Evolutionary conservation across 2,113 vertebrate species (phyloP).

Genomic region (Solea solea): DNA sequence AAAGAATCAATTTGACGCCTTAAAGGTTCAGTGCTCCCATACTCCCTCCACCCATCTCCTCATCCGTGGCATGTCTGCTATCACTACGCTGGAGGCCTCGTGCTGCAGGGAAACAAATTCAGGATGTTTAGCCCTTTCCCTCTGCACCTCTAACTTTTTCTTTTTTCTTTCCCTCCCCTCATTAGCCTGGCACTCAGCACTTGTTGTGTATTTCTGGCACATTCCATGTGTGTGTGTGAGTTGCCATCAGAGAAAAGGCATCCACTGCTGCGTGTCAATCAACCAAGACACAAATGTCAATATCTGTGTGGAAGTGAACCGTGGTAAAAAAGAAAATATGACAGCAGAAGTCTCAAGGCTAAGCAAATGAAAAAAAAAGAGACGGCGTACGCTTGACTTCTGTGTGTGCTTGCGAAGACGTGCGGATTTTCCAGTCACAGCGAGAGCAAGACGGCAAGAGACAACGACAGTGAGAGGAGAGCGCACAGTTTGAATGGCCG

Average conservation of each 20-base stretch:
- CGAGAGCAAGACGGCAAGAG: slow-evolving; percentile 6
- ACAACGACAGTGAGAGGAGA: slow-evolving; percentile 22
- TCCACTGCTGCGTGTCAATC: slow-evolving; percentile 56
- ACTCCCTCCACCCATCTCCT: slow-evolving; percentile 9
- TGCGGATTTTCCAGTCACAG: slow-evolving; percentile 28
- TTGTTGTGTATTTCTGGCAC: neutral
- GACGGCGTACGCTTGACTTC: slow-evolving; percentile 16
- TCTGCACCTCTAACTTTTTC: neutral
- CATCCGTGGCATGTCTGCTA: slow-evolving; percentile 32
- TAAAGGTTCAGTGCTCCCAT: slow-evolving; percentile 52
- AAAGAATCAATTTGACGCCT: slow-evolving; percentile 56
- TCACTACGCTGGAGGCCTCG: slow-evolving; percentile 37
- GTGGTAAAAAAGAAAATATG: slow-evolving; percentile 36
- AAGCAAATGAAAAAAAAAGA: slow-evolving; percentile 17
- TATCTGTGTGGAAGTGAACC: slow-evolving; percentile 36
- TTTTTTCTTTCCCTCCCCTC: slow-evolving; percentile 2
- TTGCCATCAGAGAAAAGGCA: slow-evolving; percentile 22
- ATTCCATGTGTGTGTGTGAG: neutral
- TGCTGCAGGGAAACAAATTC: slow-evolving; percentile 42
- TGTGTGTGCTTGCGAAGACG: slow-evolving; percentile 4
- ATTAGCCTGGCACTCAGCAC: slow-evolving; percentile 23
- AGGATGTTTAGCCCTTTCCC: slow-evolving; percentile 11
- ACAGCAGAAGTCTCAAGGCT: slow-evolving; percentile 37
- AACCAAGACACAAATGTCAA: slow-evolving; percentile 49
- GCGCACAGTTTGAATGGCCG: slow-evolving; percentile 5